Conservation (phyloP, 2,113 vertebrate species). For the Ondatra zibethicus region DNA sequence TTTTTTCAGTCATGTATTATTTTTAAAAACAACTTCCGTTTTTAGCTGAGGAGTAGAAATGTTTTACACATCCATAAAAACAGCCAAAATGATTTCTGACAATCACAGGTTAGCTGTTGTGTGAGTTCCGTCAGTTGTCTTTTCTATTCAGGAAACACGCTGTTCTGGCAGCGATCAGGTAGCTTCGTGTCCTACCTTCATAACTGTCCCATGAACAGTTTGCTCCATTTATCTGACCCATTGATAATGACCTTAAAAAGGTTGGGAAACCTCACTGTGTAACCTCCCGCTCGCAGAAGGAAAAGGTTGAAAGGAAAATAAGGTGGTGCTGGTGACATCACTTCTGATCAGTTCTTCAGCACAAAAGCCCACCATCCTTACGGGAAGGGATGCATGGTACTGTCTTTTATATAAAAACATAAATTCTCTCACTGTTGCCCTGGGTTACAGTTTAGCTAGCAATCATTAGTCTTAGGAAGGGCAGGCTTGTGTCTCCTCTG, state of each 20-base stretch:
- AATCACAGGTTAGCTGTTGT: background rate
- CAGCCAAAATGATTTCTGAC: constrained; percentile 25
- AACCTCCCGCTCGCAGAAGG: background rate
- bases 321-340: background rate
- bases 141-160: constrained; percentile 25
- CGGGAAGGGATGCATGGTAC: background rate
- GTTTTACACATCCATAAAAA: constrained; percentile 40
- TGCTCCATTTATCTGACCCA: background rate
- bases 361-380: background rate
- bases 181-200: background rate
- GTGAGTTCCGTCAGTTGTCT: background rate
- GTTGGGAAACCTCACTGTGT: background rate
- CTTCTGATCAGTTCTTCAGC: background rate
- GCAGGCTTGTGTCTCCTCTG: background rate
- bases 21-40: background rate
- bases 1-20: background rate
- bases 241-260: constrained; percentile 21
- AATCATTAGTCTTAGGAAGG: background rate
- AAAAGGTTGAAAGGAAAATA: constrained; percentile 18
- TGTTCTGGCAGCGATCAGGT: background rate
- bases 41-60: constrained; percentile 20
- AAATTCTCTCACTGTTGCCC: background rate
- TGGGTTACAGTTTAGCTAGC: background rate
- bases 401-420: background rate
- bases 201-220: background rate